Evolutionary conservation across 1,140 invertebrate species (phyloP), one percentile per base, ranked within the genome.

Genomic region (Choristoneura fumiferana): DNA sequence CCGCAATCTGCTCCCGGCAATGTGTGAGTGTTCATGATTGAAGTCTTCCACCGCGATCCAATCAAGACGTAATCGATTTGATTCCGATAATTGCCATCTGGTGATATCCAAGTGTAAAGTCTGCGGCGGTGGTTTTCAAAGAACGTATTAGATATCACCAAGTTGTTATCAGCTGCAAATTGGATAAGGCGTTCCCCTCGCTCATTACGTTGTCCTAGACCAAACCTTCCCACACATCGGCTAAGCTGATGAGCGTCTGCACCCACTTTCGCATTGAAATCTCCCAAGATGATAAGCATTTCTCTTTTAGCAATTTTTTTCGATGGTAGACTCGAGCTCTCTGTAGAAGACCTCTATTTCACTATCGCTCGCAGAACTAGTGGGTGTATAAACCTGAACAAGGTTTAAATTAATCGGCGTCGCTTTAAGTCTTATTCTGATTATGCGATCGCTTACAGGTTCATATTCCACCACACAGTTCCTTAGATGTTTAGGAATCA

Each of bases 231-330:
- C 10, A 54, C 60, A 8, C 22, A 22, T 1, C 43, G 9, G 33
- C 54, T 57, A 1, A 57, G 10, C 1, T 58, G 33, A 12, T 18
- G 3, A 12, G 43, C 17, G 12, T 62, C 35, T 15, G 29, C 34
- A 14, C 67, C 63, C n/a, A 69, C 59, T 38, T 69, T 69, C 0
- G 67, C 63, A 29, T 66, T 69, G 8, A 65, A 43, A 17, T 69
- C 58, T 33, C 63, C 60, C n/a, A 64, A 29, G 1, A 67, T 35
- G 8, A 68, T 18, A n/a, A 57, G 60, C 1, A 68, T 3, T 39
- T 63, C 66, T 57, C 61, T 66, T 8, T 40, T 60, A 8, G 59
- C 56, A 18, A 63, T 35, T 37, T 63, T 63, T 10, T 39, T n/a
- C 4, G n/a, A 57, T 57, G 12, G 53, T 57, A 6, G 8, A 52